Evolutionary conservation across 2,797 vertebrate species (phyloP), one percentile per base, ranked within the genome.

Genomic region (Onychomys torridus): DNA sequence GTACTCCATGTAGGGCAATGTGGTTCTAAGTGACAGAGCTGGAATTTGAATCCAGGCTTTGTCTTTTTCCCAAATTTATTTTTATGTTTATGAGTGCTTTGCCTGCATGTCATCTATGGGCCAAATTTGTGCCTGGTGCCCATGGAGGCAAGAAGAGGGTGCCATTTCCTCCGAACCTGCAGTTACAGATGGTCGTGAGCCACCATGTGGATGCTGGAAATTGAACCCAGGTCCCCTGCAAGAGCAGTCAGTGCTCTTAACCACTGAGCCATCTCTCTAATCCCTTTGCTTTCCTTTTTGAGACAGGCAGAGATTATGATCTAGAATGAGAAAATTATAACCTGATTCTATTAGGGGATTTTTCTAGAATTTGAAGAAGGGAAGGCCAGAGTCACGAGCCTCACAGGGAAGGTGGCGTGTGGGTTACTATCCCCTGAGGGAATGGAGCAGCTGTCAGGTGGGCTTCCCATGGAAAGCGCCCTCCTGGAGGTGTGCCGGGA

Each of bases 281-380:
- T 29, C 34, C 67, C 34, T n/a, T 69, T 86, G 46, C 19, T 10
- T 77, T 43, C 86, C 69, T 43, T 78, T 93, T 82, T 90, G 84
- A 49, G 34, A 73, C 2, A 65, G 52, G 79, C 46, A 52, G 49
- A 55, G 34, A 76, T 73, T 95, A 52, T 25, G 77, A 90, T 17
- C 11, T 75, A 71, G 77, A 79, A 85, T 4, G 6, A 19, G 61
- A 81, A 59, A 94, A 34, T 55, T 92, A 25, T 91, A 77, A 40
- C 63, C 29, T 88, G 77, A 90, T 59, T 67, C 6, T 84, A 67
- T 46, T n/a, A 87, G 34, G 77, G 1, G 5, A 19, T 40, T 71
- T 79, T 94, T 52, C 37, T 94, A 59, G 90, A 93, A n/a, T 76
- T 73, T 55, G 79, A 94, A 73, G 49, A 77, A 11, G 67, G 4